Conservation (phyloP, 2,113 vertebrate species). For the Cynoglossus semilaevis region DNA sequence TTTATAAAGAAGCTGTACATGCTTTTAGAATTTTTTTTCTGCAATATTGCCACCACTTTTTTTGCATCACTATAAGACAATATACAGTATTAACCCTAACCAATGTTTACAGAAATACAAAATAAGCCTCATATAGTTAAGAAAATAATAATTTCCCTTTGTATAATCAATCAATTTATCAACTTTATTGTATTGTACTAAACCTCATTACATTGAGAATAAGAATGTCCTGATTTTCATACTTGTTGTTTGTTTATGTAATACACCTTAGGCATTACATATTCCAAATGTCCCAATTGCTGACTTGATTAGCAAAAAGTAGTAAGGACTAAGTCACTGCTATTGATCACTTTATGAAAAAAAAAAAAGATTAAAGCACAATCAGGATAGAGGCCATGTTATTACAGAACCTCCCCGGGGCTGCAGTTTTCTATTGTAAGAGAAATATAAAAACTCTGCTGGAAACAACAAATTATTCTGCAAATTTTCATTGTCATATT, state of each 20-base stretch:
- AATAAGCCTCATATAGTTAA: no score
- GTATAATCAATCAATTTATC: no score
- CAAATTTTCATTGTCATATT: background rate
- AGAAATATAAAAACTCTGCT: constrained; percentile 17
- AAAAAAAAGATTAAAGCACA: constrained; percentile 1
- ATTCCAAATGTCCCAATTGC: background rate
- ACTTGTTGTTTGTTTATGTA: background rate
- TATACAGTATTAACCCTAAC: no score
- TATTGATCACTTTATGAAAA: background rate
- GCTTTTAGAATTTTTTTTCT: background rate
- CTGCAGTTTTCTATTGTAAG: constrained; percentile 7
- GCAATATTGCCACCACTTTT: no score
- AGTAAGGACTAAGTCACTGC: background rate
- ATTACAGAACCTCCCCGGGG: constrained; percentile 13
- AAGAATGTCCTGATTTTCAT: no score
- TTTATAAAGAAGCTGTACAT: background rate
- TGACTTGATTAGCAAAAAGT: background rate
- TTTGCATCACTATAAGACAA: no score
- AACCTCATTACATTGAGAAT: no score
- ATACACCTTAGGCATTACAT: background rate
- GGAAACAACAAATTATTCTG: background rate
- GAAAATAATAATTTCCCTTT: no score
- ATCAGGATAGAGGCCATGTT: background rate
- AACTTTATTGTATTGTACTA: no score
- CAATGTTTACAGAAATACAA: no score